Evolutionary conservation across 2,797 vertebrate genomes (phyloP), one percentile per base, ranked within the genome.

Genomic region (Gobio occitaniae): DNA sequence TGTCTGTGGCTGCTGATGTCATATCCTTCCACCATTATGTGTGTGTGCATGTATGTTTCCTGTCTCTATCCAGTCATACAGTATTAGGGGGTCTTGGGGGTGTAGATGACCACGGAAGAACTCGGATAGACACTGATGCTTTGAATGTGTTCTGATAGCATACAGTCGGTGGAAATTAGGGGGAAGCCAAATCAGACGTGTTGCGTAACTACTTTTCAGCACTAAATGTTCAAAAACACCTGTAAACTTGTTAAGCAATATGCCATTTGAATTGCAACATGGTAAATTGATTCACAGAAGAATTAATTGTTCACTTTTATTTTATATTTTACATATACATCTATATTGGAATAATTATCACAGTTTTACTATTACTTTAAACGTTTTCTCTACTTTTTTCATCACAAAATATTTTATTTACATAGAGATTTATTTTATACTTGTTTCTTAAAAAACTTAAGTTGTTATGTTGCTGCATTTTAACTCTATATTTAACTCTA

Each of bases 1-100:
- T 97, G 96, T 97, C 96, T 92, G 95, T 93, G 95, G 95, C 95
- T 95, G 93, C 95, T 96, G 96, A 97, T 95, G 94, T 97, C 96
- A 97, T 87, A 93, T 97, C 96, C 96, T 97, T 97, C 96, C 96
- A 94, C 93, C 94, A 93, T 75, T 92, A 91, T 77, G 38, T 84
- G 63, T 86, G 71, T 89, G 59, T 84, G 92, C 92, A 91, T 95
- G 95, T 94, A 94, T 95, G 95, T 95, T 98, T 98, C 97, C 97
- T 97, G 96, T 94, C 94, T 96, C 95, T 96, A 93, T 96, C 94
- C 93, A 95, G 93, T 94, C 90, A 92, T 92, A 93, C 66, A 87
- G 84, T 89, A 44, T 32, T 44, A 59, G 38, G 85, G 83, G 79
- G 89, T 86, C 84, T n/a, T 68, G 19, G 54, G 72, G 79, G 52